A percentile compares a stretch with the other conserved stretches of the same genome.
These are phyloP conservation scores for Astreopora myriophthalma DNA, from an alignment of 64 coral and sea anemone genomes.

Conservation along the genomic window DNA sequence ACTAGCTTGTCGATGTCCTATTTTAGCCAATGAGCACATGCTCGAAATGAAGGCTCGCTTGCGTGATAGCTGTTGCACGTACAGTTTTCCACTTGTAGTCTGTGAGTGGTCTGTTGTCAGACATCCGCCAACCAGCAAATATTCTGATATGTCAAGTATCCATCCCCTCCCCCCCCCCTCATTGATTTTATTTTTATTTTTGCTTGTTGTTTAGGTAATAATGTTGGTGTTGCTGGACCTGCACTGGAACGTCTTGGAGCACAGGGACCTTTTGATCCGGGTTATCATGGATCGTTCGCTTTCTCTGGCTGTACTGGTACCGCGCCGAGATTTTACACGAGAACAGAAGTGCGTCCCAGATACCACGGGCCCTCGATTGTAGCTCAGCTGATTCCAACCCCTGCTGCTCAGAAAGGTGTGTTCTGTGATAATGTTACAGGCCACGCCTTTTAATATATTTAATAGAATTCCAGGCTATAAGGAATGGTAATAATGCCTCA, in stretches of 20 bases:
- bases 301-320: constrained; percentile 92
- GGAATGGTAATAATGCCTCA: too few relatives aligned
- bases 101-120: too few relatives aligned
- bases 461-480: too few relatives aligned
- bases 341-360: constrained; percentile 78
- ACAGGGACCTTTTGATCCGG: constrained; percentile 69
- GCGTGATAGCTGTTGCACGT: too few relatives aligned
- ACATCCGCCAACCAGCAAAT: too few relatives aligned
- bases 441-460: too few relatives aligned
- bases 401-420: constrained; percentile 91
- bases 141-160: too few relatives aligned
- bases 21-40: too few relatives aligned
- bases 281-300: constrained; percentile 79
- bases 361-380: constrained; percentile 93
- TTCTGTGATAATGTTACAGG: too few relatives aligned
- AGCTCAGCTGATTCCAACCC: constrained; percentile 84
- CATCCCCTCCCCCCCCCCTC: neutral
- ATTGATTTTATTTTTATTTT: neutral
- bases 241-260: constrained; percentile 84
- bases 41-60: too few relatives aligned
- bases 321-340: constrained; percentile 70
- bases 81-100: too few relatives aligned
- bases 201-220: constrained; percentile 55
- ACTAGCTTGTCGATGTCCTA: too few relatives aligned
- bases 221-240: constrained; percentile 47